Conservation (phyloP, 2,888 invertebrate genomes). For the Pandemis heparana region DNA sequence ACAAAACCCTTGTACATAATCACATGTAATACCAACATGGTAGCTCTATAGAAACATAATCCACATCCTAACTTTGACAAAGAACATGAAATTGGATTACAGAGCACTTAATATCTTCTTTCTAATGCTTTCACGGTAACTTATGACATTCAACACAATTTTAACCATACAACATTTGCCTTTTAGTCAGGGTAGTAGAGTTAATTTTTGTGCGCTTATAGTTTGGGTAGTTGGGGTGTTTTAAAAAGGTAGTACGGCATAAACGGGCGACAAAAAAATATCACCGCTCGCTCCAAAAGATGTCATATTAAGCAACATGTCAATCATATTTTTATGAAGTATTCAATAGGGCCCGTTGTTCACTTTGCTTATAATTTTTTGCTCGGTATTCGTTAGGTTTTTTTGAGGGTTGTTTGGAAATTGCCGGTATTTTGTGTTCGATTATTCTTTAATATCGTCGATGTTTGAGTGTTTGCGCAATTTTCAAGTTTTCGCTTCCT, state of each 20-base stretch:
- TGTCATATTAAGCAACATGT: constrained; percentile 86
- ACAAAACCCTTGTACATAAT: constrained; percentile 73
- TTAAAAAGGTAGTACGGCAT: constrained; percentile 54
- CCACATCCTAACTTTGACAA: constrained; percentile 83
- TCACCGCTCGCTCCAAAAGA: constrained; percentile 78
- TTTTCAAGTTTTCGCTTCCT: constrained; percentile 69
- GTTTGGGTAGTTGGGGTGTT: constrained; percentile 37
- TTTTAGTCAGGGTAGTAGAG: accelerated
- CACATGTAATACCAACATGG: constrained; percentile 75
- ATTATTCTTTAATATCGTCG: constrained; percentile 62
- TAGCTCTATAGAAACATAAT: constrained; percentile 81
- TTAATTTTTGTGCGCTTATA: constrained; percentile 37
- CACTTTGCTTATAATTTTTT: constrained; percentile 79
- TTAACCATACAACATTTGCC: constrained; percentile 39
- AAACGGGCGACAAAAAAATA: constrained; percentile 83
- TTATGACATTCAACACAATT: constrained; percentile 52
- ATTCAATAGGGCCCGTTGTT: constrained; percentile 76
- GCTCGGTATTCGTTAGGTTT: constrained; percentile 68
- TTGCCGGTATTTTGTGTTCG: constrained; percentile 59
- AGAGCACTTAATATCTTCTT: constrained; percentile 80
- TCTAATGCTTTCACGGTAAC: constrained; percentile 65
- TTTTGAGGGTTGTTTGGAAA: constrained; percentile 62
- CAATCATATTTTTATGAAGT: constrained; percentile 85
- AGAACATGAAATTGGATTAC: constrained; percentile 84
- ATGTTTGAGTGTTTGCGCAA: constrained; percentile 64